Evolutionary conservation across 1,140 invertebrate species (phyloP).

Genomic region (Notospermus geniculatus): DNA sequence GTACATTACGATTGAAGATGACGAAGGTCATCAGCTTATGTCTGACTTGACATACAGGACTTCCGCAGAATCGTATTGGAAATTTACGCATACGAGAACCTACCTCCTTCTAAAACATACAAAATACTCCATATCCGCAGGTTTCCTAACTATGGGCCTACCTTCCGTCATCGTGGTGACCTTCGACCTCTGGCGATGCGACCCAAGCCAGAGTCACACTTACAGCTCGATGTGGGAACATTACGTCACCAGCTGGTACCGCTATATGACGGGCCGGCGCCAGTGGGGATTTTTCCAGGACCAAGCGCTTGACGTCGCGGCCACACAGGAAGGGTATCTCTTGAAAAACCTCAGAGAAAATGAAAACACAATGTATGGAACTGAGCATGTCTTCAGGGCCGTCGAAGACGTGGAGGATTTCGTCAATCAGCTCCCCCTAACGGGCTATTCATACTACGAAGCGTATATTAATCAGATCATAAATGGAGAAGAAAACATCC

Average conservation of each 20-base stretch:
- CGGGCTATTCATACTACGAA: constrained; percentile 42
- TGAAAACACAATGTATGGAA: constrained; percentile 43
- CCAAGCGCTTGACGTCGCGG: constrained; percentile 33
- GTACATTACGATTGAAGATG: too few species aligned
- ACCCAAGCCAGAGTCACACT: background rate
- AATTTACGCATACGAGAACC: too few species aligned
- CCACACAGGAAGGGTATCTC: constrained; percentile 35
- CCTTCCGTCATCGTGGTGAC: background rate
- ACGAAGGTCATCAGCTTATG: too few species aligned
- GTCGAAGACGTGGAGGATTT: constrained; percentile 43
- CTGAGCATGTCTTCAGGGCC: constrained; percentile 35
- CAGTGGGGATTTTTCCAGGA: constrained; percentile 23
- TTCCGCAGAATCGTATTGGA: too few species aligned
- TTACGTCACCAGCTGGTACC: constrained; percentile 9
- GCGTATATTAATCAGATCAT: constrained; percentile 45
- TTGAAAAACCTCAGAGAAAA: constrained; percentile 35
- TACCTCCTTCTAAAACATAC: too few species aligned
- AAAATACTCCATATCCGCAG: background rate
- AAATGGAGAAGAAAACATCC: constrained; percentile 41
- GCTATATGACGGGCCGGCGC: background rate
- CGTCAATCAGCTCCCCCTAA: constrained; percentile 39
- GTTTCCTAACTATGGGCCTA: background rate
- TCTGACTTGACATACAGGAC: too few species aligned
- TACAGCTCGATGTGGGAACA: background rate
- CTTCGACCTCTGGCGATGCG: background rate